A percentile compares a stretch with the other conserved stretches of the same genome.
These are phyloP conservation scores for Rotaria socialis DNA, from an alignment of 2,888 invertebrate species.

Conservation along the genomic window DNA sequence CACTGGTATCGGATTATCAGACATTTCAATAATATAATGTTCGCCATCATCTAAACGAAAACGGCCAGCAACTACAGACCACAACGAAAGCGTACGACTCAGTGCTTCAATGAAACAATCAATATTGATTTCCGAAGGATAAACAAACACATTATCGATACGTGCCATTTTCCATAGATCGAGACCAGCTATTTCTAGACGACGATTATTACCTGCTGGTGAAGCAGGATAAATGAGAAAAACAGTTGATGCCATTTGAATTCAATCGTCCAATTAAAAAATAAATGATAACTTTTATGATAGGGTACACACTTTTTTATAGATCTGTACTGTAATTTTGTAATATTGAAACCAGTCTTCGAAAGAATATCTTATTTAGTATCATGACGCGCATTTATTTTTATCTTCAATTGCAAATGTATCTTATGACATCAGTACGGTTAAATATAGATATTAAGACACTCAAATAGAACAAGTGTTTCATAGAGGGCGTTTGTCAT, in stretches of 20 bases:
- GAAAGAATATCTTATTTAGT: too few relatives aligned
- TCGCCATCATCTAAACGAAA: neutral
- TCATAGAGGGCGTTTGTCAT: too few relatives aligned
- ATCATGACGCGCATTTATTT: too few relatives aligned
- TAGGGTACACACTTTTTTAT: too few relatives aligned
- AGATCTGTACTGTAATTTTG: too few relatives aligned
- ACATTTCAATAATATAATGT: constrained; percentile 24
- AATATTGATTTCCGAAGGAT: neutral
- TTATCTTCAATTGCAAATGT: too few relatives aligned
- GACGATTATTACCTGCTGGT: constrained; percentile 7
- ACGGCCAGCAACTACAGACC: constrained; percentile 12
- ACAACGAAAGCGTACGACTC: neutral
- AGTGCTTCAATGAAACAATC: neutral
- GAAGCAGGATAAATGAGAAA: neutral
- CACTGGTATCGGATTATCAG: neutral
- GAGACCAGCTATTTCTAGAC: constrained; percentile 3
- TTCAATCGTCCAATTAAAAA: neutral
- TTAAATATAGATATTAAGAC: too few relatives aligned
- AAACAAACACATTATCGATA: constrained; percentile 16
- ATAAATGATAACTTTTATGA: too few relatives aligned
- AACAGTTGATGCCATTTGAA: neutral
- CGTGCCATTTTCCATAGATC: neutral
- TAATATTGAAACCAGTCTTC: too few relatives aligned
- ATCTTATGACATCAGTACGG: too few relatives aligned
- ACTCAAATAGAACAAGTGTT: too few relatives aligned